Conservation (phyloP, 2,113 vertebrate genomes). For the Strix uralensis region DNA sequence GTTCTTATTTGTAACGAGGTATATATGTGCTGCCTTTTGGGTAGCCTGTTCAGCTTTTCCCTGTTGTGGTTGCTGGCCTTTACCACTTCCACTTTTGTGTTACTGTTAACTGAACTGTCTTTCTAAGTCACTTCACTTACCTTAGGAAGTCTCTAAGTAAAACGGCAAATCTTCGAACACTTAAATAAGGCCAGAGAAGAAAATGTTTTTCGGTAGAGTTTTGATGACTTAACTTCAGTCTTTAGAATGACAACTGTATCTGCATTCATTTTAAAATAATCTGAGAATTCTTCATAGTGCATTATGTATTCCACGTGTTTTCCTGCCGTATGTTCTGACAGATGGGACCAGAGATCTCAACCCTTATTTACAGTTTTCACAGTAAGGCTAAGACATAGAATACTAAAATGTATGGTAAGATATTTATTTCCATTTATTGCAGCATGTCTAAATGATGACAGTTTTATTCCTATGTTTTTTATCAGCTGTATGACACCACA, state of each 20-base stretch:
- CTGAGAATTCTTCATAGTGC: neutral
- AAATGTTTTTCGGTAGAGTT: neutral
- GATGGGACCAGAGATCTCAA: neutral
- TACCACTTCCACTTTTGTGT: neutral
- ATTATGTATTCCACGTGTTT: neutral
- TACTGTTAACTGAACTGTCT: neutral
- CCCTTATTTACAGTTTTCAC: neutral
- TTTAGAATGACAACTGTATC: neutral
- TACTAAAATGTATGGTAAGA: neutral
- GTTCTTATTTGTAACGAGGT: neutral
- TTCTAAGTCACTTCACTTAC: neutral
- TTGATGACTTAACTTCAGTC: neutral
- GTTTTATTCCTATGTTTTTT: neutral
- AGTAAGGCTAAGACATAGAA: neutral
- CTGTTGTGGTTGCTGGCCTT: neutral
- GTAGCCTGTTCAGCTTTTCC: neutral
- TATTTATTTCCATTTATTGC: neutral
- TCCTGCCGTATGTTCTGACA: neutral
- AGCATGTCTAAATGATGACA: neutral
- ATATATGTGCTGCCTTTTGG: neutral
- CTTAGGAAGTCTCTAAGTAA: neutral
- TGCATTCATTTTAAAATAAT: neutral
- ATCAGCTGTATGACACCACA: neutral
- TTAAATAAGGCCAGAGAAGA: neutral
- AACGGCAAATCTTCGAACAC: neutral